Evolutionary conservation across 2,888 invertebrate genomes (phyloP).

Genomic region (Autographa gamma): DNA sequence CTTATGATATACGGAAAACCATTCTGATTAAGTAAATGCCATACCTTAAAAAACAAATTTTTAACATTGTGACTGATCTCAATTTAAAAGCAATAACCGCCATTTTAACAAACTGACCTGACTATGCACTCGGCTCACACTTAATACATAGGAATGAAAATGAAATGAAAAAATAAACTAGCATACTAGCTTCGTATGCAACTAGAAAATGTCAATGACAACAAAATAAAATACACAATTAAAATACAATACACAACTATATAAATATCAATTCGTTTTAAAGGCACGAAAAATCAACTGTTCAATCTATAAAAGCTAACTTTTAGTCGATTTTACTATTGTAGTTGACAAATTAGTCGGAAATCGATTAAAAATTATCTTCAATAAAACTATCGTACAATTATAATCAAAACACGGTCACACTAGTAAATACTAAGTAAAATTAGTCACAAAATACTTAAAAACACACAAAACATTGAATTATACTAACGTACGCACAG

Average conservation of each 20-base stretch:
- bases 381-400: slow-evolving; percentile 36
- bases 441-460: slow-evolving; percentile 67
- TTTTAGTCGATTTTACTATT: slow-evolving; percentile 16
- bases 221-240: slow-evolving; percentile 24
- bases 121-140: slow-evolving; percentile 29
- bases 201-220: slow-evolving; percentile 46
- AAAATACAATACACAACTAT: slow-evolving; percentile 23
- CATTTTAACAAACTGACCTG: slow-evolving; percentile 1
- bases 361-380: slow-evolving; percentile 12
- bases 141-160: slow-evolving; percentile 45
- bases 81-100: not conserved
- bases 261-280: not conserved
- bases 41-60: slow-evolving; percentile 15
- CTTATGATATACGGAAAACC: slow-evolving; percentile 14
- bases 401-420: slow-evolving; percentile 40
- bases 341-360: slow-evolving; percentile 17
- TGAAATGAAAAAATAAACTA: slow-evolving; percentile 45
- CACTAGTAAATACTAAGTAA: slow-evolving; percentile 58
- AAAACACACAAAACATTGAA: slow-evolving; percentile 53
- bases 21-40: slow-evolving; percentile 53
- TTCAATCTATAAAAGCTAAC: not conserved
- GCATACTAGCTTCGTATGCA: slow-evolving; percentile 37
- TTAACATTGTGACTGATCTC: not conserved
- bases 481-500: slow-evolving; percentile 51
- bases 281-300: slow-evolving; percentile 16